A percentile compares a stretch with the other conserved stretches of the same genome.
Conservation (phyloP, 37 sponge, comb jelly and placozoan genomes). For the Axinella damicornis region DNA sequence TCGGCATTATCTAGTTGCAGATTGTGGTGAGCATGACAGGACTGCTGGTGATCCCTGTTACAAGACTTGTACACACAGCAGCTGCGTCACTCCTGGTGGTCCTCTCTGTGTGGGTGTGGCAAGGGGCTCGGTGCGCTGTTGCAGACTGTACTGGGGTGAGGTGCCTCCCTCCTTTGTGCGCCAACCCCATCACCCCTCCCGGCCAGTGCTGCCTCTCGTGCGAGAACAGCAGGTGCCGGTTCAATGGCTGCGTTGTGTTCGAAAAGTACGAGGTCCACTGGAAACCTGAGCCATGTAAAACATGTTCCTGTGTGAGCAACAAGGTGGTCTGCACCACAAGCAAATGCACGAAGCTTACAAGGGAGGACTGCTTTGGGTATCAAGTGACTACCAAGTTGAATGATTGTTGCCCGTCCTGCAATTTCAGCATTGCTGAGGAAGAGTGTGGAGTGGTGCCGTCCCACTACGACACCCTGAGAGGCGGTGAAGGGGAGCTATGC, state of each 20-base stretch:
- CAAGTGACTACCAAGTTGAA: slow-evolving; percentile 17
- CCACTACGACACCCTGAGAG: slow-evolving; percentile 5
- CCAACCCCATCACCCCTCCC: slow-evolving; percentile 10
- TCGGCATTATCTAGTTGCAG: too few relatives aligned
- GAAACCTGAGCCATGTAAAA: slow-evolving; percentile 20
- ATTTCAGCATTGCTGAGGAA: not conserved
- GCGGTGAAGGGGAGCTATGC: not conserved
- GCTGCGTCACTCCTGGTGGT: too few relatives aligned
- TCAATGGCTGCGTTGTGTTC: too few relatives aligned
- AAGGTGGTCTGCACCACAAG: slow-evolving; percentile 4
- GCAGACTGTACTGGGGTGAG: not conserved
- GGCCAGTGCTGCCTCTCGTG: slow-evolving; percentile 6
- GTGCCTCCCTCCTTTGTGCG: not conserved
- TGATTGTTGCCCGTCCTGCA: slow-evolving; percentile 46
- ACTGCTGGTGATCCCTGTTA: too few relatives aligned
- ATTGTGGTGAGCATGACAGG: too few relatives aligned
- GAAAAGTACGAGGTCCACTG: not conserved
- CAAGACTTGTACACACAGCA: too few relatives aligned
- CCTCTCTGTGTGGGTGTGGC: too few relatives aligned
- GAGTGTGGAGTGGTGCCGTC: slow-evolving; percentile 26
- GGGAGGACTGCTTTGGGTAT: slow-evolving; percentile 35
- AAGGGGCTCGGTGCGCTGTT: not conserved
- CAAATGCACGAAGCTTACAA: not conserved
- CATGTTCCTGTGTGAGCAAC: slow-evolving; percentile 15
- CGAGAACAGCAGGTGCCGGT: not conserved